Conservation (phyloP, 2,113 vertebrate genomes). For the Manacus vitellinus region DNA sequence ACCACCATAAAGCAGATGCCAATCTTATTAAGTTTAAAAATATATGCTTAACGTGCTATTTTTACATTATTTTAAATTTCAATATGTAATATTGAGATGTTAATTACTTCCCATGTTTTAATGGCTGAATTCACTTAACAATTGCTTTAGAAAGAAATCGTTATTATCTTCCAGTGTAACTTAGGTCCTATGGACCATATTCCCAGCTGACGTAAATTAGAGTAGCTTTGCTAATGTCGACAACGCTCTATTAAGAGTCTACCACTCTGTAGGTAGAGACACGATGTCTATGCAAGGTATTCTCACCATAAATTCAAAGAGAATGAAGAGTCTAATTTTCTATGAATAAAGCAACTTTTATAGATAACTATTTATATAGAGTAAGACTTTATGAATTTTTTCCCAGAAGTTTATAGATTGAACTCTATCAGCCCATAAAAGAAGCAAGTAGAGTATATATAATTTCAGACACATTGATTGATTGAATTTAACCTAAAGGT, state of each 20-base stretch:
- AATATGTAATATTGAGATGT: constrained; percentile 71
- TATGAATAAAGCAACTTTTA: constrained; percentile 10
- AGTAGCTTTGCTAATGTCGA: background rate
- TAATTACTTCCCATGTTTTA: constrained; percentile 72
- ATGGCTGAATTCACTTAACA: constrained; percentile 60
- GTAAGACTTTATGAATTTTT: background rate
- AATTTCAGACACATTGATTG: background rate
- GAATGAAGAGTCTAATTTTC: constrained; percentile 34
- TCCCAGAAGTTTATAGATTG: background rate
- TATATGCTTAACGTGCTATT: background rate
- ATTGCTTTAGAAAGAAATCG: background rate
- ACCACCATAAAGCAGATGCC: background rate
- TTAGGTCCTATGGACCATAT: constrained; percentile 49
- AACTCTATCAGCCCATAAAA: background rate
- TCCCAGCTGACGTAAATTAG: background rate
- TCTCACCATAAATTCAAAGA: background rate
- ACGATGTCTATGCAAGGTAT: background rate
- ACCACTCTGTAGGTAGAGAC: background rate
- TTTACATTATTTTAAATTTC: constrained; percentile 45
- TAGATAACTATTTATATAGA: constrained; percentile 35
- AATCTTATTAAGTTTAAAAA: constrained; percentile 23
- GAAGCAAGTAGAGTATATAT: background rate
- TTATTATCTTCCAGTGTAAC: background rate
- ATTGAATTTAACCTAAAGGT: background rate
- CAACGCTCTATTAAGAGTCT: background rate